A percentile compares a stretch with the other conserved stretches of the same genome.
These are phyloP conservation scores for Idaea biselata DNA, from an alignment of 2,888 invertebrate genomes.

Conservation along the genomic window DNA sequence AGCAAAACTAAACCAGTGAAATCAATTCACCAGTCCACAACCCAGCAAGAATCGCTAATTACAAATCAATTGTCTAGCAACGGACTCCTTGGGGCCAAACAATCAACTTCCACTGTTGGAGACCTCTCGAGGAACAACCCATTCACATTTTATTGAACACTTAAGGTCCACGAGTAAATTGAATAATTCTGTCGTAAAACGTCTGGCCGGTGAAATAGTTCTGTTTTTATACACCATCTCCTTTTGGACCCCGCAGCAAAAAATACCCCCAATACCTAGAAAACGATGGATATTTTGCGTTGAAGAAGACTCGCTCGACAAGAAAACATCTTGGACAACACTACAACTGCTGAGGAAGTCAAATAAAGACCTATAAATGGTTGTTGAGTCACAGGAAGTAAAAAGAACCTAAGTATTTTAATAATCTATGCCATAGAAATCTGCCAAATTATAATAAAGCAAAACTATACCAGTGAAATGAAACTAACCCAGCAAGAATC, in stretches of 20 bases:
- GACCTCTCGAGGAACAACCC: slow-evolving; percentile 54
- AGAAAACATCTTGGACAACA: too few relatives aligned
- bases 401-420: too few relatives aligned
- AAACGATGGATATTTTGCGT: too few relatives aligned
- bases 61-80: slow-evolving; percentile 51
- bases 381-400: too few relatives aligned
- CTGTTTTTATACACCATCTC: slow-evolving; percentile 27
- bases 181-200: slow-evolving; percentile 57
- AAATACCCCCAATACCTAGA: too few relatives aligned
- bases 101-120: slow-evolving; percentile 41
- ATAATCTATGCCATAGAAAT: too few relatives aligned
- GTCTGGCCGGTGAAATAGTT: slow-evolving; percentile 34
- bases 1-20: not conserved
- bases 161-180: slow-evolving; percentile 47
- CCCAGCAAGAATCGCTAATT: slow-evolving; percentile 34
- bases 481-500: slow-evolving; percentile 18
- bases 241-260: too few relatives aligned
- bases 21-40: too few relatives aligned
- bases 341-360: too few relatives aligned
- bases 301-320: too few relatives aligned
- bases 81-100: slow-evolving; percentile 31
- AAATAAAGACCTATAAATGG: too few relatives aligned
- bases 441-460: not conserved
- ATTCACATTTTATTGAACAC: slow-evolving; percentile 54
- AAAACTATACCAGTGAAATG: not conserved